These are phyloP conservation scores for Grus americana DNA, from an alignment of 2,113 vertebrate species.

Conservation along the genomic window DNA sequence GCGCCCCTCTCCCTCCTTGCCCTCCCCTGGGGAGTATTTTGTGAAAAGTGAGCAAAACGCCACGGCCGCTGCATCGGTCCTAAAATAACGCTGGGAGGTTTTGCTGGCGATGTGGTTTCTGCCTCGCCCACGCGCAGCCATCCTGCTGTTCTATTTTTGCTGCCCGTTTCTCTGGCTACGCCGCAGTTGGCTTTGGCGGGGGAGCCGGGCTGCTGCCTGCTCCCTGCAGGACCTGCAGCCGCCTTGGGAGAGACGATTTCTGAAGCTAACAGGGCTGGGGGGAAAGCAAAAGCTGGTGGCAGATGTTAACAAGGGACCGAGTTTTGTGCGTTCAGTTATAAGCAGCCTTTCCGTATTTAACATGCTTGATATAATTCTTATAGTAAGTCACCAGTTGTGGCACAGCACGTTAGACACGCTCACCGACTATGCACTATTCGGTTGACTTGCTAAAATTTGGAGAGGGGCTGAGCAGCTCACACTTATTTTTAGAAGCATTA, in stretches of 20 bases:
- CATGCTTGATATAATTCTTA: not conserved
- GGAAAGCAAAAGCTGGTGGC: not conserved
- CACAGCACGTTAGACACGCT: not conserved
- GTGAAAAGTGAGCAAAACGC: conserved; percentile 56
- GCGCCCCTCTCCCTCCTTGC: not conserved
- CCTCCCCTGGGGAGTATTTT: conserved; percentile 48
- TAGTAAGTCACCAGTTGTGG: conserved; percentile 4
- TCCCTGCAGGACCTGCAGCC: conserved; percentile 64
- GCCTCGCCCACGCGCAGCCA: conserved; percentile 81
- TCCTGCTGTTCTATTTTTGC: conserved; percentile 81
- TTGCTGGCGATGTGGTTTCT: conserved; percentile 79
- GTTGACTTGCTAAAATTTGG: conserved; percentile 2
- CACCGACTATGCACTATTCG: not conserved
- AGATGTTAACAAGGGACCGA: not conserved
- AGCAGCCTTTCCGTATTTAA: not conserved
- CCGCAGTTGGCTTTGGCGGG: conserved; percentile 72
- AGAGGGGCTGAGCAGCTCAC: not conserved
- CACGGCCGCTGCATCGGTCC: conserved; percentile 69
- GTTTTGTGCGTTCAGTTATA: not conserved
- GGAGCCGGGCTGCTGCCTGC: conserved; percentile 68
- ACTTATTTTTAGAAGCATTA: conserved; percentile 5
- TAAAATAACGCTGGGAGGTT: conserved; percentile 78
- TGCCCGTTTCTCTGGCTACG: conserved; percentile 80
- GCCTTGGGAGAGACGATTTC: conserved; percentile 36
- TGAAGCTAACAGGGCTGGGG: not conserved